Percentiles rank a stretch among this genome's conserved stretches.
phyloP scores from a whole-genome alignment of 2,113 vertebrate genomes.

The Percina caprodes region DNA sequence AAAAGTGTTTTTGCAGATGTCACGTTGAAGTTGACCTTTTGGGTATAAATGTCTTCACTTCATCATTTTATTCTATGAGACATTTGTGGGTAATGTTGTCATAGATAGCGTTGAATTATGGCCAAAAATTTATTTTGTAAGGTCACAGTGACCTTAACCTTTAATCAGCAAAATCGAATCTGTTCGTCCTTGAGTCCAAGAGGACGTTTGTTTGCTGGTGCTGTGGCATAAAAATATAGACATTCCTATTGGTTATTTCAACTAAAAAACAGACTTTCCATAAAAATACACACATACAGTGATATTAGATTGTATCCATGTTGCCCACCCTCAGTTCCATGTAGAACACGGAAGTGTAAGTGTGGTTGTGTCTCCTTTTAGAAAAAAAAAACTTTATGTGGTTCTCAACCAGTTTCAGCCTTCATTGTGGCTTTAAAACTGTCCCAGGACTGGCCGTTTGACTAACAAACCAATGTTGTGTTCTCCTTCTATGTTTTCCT shows the following conservation, averaged over 20 bases:
- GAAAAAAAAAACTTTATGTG: neutral
- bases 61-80: too few species aligned
- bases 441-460: neutral
- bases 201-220: too few species aligned
- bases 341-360: neutral
- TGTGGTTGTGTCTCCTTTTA: slow-evolving; percentile 8
- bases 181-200: too few species aligned
- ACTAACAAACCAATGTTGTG: slow-evolving; percentile 51
- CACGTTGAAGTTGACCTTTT: too few species aligned
- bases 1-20: too few species aligned
- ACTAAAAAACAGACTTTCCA: neutral
- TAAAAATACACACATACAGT: neutral
- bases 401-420: neutral
- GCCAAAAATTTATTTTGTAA: too few species aligned
- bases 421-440: neutral
- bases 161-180: too few species aligned
- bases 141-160: too few species aligned
- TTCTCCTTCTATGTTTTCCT: slow-evolving; percentile 57
- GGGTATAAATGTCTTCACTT: too few species aligned
- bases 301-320: neutral
- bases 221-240: neutral
- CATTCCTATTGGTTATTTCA: neutral
- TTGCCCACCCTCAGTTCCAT: neutral
- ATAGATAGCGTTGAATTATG: too few species aligned
- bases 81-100: too few species aligned